Evolutionary conservation across 2,113 vertebrate genomes (phyloP).

Genomic region (Pycnonotus jocosus): DNA sequence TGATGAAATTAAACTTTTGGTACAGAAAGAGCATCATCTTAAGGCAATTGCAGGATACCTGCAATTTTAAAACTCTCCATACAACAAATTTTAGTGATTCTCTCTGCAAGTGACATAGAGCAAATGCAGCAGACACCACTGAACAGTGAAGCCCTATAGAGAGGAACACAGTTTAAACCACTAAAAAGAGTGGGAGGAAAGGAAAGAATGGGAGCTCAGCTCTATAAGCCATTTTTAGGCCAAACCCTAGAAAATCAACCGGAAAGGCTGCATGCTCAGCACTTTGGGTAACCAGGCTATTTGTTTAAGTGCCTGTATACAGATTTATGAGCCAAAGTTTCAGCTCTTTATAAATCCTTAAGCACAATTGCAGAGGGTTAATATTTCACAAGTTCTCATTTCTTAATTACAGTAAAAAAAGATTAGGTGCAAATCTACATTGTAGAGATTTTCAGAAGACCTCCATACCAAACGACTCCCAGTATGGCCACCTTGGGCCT

Average conservation of each 20-base stretch:
- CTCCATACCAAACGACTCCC: not conserved
- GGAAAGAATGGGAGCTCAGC: slow-evolving; percentile 11
- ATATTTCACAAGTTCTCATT: not conserved
- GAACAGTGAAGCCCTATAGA: not conserved
- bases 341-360: slow-evolving; percentile 28
- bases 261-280: not conserved
- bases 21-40: not conserved
- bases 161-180: slow-evolving; percentile 19
- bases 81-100: not conserved
- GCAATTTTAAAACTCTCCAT: not conserved
- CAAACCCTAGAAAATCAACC: slow-evolving; percentile 17
- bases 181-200: slow-evolving; percentile 22
- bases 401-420: not conserved
- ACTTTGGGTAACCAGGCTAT: slow-evolving; percentile 32
- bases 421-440: not conserved
- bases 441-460: not conserved
- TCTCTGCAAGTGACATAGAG: not conserved
- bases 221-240: slow-evolving; percentile 9
- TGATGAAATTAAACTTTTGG: not conserved
- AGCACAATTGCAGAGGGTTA: not conserved
- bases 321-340: slow-evolving; percentile 28
- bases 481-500: not conserved
- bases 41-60: not conserved
- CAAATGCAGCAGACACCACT: not conserved
- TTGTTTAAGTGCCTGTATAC: slow-evolving; percentile 38